Evolutionary conservation across 1,140 invertebrate genomes (phyloP).

Genomic region (Penaeus vannamei): DNA sequence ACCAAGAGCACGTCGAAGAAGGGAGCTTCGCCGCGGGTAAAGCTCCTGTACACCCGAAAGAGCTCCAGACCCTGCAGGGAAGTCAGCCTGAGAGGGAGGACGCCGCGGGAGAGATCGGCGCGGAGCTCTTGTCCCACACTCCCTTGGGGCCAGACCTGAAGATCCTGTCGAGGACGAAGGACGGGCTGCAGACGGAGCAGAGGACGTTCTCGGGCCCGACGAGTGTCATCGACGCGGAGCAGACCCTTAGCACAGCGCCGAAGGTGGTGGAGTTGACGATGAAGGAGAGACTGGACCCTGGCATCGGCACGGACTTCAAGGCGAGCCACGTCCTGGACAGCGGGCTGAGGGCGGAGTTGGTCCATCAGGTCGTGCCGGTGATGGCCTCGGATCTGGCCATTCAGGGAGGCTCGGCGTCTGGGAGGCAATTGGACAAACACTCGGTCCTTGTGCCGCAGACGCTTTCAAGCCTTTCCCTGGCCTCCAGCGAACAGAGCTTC

Average conservation of each 20-base stretch:
- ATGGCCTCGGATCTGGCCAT: slow-evolving; percentile 44
- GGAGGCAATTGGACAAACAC: slow-evolving; percentile 5
- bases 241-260: background rate
- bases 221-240: slow-evolving; percentile 5
- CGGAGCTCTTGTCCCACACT: slow-evolving; percentile 7
- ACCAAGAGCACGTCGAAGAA: slow-evolving; percentile 17
- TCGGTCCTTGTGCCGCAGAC: slow-evolving; percentile 29
- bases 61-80: background rate
- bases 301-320: background rate
- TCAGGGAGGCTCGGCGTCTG: background rate
- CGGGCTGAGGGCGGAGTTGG: slow-evolving; percentile 18
- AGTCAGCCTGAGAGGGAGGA: background rate
- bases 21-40: background rate
- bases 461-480: slow-evolving; percentile 28
- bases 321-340: background rate
- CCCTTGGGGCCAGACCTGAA: slow-evolving; percentile 13
- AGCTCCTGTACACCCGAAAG: background rate
- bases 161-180: background rate
- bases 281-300: slow-evolving; percentile 17
- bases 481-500: slow-evolving; percentile 5
- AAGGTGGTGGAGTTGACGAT: slow-evolving; percentile 24
- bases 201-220: background rate
- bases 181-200: background rate
- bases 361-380: slow-evolving; percentile 22
- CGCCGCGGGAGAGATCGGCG: background rate